Evolutionary conservation across 2,888 invertebrate species (phyloP).

Genomic region (Caenorhabditis drosophilae): DNA sequence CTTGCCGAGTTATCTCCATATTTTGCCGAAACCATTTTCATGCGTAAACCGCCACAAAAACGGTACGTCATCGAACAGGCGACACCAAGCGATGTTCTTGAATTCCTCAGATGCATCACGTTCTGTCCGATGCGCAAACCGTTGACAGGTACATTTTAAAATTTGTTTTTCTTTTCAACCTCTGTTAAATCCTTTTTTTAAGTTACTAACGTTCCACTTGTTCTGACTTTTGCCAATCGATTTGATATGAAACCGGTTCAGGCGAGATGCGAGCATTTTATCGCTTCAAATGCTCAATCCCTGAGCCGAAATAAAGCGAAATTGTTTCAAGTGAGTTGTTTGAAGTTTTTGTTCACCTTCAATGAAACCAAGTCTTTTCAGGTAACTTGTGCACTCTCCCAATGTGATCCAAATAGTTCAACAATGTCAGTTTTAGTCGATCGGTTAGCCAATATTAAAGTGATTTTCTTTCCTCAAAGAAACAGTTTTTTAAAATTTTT

Average conservation of each 20-base stretch:
- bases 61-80: constrained; percentile 46
- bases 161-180: neutral
- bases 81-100: constrained; percentile 50
- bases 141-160: constrained; percentile 39
- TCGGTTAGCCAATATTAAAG: constrained; percentile 48
- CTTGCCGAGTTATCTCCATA: constrained; percentile 58
- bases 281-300: constrained; percentile 45
- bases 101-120: constrained; percentile 57
- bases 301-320: constrained; percentile 51
- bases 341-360: neutral
- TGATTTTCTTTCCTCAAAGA: constrained; percentile 1
- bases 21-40: constrained; percentile 48
- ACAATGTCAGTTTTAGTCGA: constrained; percentile 57
- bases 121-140: constrained; percentile 61
- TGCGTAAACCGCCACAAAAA: constrained; percentile 27
- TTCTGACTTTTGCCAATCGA: constrained; percentile 48
- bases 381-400: constrained; percentile 55
- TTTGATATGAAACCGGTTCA: constrained; percentile 57
- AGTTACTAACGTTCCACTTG: constrained; percentile 53
- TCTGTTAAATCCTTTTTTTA: constrained; percentile 9
- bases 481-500: constrained; percentile 3
- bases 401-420: constrained; percentile 55
- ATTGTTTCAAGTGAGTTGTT: constrained; percentile 49
- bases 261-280: constrained; percentile 57
- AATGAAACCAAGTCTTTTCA: constrained; percentile 16